phyloP scores from a whole-genome alignment of 1,140 invertebrate species.

The Xylocopa sonorina region DNA sequence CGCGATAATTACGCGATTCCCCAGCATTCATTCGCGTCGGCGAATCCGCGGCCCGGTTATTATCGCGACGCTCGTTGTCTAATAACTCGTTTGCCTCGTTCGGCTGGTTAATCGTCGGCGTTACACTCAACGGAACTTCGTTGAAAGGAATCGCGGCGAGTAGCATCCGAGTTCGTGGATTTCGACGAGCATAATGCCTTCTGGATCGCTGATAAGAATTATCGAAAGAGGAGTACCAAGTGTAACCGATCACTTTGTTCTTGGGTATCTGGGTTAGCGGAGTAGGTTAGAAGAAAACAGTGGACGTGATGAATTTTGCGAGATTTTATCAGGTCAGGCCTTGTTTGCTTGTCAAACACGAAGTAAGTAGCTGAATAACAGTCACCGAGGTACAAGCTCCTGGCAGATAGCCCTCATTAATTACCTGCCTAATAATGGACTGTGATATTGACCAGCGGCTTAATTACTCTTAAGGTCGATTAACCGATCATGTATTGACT shows the following conservation, averaged over 20 bases:
- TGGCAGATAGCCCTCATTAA: neutral
- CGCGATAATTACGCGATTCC: neutral
- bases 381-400: neutral
- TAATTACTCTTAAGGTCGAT: conserved; percentile 29
- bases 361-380: neutral
- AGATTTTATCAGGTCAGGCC: too few relatives aligned
- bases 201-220: too few relatives aligned
- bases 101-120: neutral
- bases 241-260: too few relatives aligned
- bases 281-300: too few relatives aligned
- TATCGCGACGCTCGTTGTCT: neutral
- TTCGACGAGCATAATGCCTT: too few relatives aligned
- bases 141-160: too few relatives aligned
- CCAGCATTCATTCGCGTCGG: neutral
- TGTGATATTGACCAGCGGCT: conserved; percentile 9
- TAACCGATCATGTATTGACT: conserved; percentile 8
- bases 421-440: neutral
- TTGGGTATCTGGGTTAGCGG: too few relatives aligned
- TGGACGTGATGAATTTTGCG: too few relatives aligned
- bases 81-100: neutral
- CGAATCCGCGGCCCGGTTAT: conserved; percentile 4
- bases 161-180: too few relatives aligned
- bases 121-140: too few relatives aligned
- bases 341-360: too few relatives aligned
- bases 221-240: too few relatives aligned